phyloP scores from a whole-genome alignment of 2,113 vertebrate species.

The Bubo scandiacus region DNA sequence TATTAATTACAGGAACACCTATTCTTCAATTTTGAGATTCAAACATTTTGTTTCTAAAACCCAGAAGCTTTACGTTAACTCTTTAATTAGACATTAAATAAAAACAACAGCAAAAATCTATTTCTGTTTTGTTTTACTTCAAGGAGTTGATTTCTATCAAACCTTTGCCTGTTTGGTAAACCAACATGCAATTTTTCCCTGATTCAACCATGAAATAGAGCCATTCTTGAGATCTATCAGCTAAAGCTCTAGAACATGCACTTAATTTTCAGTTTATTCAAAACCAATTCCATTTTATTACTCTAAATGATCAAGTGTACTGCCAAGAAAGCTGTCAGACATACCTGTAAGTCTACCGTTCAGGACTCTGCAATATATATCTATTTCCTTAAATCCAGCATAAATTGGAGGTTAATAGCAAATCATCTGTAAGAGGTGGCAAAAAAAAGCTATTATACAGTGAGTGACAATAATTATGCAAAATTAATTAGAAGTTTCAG shows the following conservation, averaged over 20 bases:
- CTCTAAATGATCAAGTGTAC: background rate
- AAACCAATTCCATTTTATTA: background rate
- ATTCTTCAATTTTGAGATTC: background rate
- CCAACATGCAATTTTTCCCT: background rate
- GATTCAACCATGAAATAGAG: background rate
- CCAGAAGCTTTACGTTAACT: background rate
- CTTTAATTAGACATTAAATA: background rate
- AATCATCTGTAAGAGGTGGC: background rate
- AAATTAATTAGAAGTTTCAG: conserved; percentile 12
- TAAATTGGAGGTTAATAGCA: background rate
- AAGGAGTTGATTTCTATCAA: background rate
- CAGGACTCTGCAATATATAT: background rate
- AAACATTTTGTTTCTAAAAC: background rate
- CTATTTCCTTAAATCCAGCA: background rate
- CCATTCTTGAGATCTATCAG: background rate
- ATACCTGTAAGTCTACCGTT: background rate
- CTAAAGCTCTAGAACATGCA: background rate
- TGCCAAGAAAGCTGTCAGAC: background rate
- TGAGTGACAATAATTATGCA: background rate
- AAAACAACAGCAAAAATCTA: background rate
- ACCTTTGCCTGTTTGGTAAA: background rate
- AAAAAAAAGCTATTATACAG: background rate
- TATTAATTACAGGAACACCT: background rate
- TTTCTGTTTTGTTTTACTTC: background rate
- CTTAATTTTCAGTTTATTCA: background rate